Percentiles rank a stretch among this genome's conserved stretches.
These are phyloP conservation scores for Stichodactyla helianthus DNA, from an alignment of 64 coral and sea anemone genomes.

Conservation along the genomic window DNA sequence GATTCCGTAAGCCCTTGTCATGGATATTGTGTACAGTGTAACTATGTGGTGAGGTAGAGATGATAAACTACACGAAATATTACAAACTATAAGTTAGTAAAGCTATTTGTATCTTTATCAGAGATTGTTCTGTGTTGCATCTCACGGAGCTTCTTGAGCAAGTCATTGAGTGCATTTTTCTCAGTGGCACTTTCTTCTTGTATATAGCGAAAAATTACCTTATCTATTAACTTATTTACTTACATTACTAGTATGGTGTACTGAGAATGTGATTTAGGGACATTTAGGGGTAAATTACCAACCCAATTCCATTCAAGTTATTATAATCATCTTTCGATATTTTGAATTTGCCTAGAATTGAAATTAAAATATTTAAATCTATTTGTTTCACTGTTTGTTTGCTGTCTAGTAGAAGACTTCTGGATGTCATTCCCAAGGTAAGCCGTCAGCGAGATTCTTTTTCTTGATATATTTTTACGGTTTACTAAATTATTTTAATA, in stretches of 20 bases:
- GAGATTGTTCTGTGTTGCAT: no score
- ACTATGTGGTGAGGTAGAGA: slow-evolving; percentile 18
- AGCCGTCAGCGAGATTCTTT: no score
- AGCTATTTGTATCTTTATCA: no score
- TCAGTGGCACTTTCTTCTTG: not conserved
- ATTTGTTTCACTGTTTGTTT: not conserved
- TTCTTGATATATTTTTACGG: no score
- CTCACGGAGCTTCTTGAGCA: no score
- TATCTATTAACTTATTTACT: not conserved
- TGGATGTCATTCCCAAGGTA: no score
- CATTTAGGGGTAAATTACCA: not conserved
- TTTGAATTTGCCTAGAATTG: not conserved
- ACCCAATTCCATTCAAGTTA: not conserved
- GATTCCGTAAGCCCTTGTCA: not conserved
- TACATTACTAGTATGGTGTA: not conserved
- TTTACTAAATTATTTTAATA: no score
- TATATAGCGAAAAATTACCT: not conserved
- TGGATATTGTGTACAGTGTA: slow-evolving; percentile 21
- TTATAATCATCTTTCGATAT: not conserved
- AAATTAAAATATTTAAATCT: not conserved
- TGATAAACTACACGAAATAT: no score
- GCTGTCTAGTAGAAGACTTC: no score
- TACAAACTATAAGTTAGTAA: no score
- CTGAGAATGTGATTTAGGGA: not conserved
- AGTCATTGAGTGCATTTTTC: no score